Evolutionary conservation across 2,888 invertebrate species (phyloP), one percentile per base, ranked within the genome.

Genomic region (Cryptus armator): DNA sequence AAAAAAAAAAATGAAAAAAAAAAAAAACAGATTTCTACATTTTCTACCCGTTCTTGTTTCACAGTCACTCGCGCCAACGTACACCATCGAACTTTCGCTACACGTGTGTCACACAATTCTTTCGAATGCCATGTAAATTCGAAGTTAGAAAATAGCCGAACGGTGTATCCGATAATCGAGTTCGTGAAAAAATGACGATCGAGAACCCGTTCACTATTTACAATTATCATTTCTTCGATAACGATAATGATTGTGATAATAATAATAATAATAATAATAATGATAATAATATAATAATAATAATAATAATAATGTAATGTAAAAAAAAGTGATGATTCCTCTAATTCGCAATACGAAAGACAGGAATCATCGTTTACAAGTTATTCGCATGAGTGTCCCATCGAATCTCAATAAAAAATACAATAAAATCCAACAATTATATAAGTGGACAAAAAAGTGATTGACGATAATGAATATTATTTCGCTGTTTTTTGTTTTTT

Each of bases 41-140:
- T 72, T 80, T 51, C 9, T 37, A 37, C 53, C 48, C 71, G 76
- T 75, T 81, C 43, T 46, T 67, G 19, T 53, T 46, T 19, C 37
- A 46, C 67, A 81, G n/a, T 74, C 62, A 53, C 24, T 83, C 46
- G 16, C 71, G 48, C 43, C 37, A 32, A 59, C 16, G 12, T 14
- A 71, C 44, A 37, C 56, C 53, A 44, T 46, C 64, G 43, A 74
- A 44, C 29, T 56, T 59, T 72, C 56, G 44, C 43, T 46, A 24
- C 19, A 43, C 66, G 66, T 66, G 66, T 66, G 24, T 16, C 29
- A n/a, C 19, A 29, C 12, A 14, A 67, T 76, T 67, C 46, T 32
- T 44, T 59, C 72, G 72, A 71, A 24, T 68, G 84, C 86, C 86
- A 82, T 83, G 84, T 71, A 80, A 87, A 84, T 87, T 85, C 81